These are phyloP conservation scores for Trachelus tabidus DNA, from an alignment of 2,888 invertebrate genomes.

Conservation along the genomic window DNA sequence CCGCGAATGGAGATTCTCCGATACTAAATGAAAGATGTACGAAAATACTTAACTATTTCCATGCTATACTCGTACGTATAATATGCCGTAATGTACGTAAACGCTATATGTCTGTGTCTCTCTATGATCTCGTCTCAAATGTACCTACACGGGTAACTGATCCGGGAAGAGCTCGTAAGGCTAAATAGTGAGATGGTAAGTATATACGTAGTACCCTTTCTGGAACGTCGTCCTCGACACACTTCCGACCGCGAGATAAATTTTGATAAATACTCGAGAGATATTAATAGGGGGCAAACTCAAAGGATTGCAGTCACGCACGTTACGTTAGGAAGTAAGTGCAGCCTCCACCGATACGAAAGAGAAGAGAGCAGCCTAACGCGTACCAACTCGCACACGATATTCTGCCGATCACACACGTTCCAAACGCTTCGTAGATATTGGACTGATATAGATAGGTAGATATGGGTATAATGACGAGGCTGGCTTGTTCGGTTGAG, in stretches of 20 bases:
- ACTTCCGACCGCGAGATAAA: slow-evolving; percentile 22
- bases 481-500: slow-evolving; percentile 37
- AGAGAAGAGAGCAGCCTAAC: slow-evolving; percentile 5
- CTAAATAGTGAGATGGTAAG: background rate
- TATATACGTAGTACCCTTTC: background rate
- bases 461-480: slow-evolving; percentile 52
- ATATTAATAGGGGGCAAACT: slow-evolving; percentile 5
- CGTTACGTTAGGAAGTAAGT: slow-evolving; percentile 22
- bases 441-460: slow-evolving; percentile 50
- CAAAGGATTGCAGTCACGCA: slow-evolving; percentile 40
- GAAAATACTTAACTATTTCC: background rate
- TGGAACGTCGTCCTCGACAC: slow-evolving; percentile 15
- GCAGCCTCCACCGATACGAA: slow-evolving; percentile 11
- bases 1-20: background rate
- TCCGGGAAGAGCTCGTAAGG: background rate
- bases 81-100: background rate
- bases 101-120: background rate
- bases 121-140: background rate
- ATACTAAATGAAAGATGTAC: too few species aligned
- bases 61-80: background rate
- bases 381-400: background rate
- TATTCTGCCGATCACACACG: slow-evolving; percentile 4
- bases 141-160: background rate
- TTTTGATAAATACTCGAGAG: slow-evolving; percentile 23
- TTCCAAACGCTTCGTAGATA: slow-evolving; percentile 29